These are phyloP conservation scores for Aepyceros melampus DNA, from an alignment of 2,113 vertebrate species.

Conservation along the genomic window DNA sequence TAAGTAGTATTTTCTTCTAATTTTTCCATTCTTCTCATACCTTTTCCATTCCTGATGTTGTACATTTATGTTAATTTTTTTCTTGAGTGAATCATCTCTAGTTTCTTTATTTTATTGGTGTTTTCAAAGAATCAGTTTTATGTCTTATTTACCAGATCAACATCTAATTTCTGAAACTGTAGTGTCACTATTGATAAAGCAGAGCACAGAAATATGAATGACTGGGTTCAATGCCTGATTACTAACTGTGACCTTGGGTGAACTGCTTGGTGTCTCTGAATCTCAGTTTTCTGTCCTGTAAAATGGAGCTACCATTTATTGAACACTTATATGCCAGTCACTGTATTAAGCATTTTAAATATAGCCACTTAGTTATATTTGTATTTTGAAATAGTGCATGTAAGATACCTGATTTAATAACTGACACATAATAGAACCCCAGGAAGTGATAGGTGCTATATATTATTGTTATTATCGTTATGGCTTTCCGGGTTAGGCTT, in stretches of 20 bases:
- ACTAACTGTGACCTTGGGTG: neutral
- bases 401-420: neutral
- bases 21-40: neutral
- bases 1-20: neutral
- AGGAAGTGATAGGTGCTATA: neutral
- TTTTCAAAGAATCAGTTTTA: conserved; percentile 2
- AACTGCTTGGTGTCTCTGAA: neutral
- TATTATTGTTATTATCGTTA: neutral
- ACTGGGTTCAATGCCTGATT: neutral
- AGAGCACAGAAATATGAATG: neutral
- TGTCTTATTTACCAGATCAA: neutral
- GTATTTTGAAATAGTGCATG: neutral
- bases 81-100: neutral
- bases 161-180: neutral
- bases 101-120: neutral
- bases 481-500: neutral
- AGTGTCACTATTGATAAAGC: neutral
- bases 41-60: neutral
- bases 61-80: neutral
- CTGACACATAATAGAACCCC: neutral
- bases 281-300: neutral
- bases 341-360: neutral
- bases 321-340: neutral
- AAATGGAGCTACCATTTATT: neutral
- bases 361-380: neutral